phyloP scores from a whole-genome alignment of 2,888 invertebrate species.

The Drosophila barbarae region DNA sequence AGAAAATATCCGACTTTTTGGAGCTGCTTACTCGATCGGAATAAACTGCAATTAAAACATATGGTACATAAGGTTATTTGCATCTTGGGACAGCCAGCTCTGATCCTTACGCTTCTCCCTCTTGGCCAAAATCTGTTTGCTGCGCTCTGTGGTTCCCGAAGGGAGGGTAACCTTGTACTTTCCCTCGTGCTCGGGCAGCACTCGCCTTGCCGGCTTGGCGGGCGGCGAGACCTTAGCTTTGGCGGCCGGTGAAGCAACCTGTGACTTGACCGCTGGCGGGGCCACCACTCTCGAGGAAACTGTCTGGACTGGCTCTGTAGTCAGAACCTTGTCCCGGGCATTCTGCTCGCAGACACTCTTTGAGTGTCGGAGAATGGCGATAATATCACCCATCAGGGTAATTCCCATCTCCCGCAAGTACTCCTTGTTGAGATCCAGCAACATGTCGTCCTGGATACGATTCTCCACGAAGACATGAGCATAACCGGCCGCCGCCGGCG shows the following conservation, averaged over 20 bases:
- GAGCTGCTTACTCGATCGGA: slow-evolving; percentile 73
- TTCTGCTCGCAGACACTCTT: slow-evolving; percentile 83
- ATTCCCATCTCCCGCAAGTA: slow-evolving; percentile 94
- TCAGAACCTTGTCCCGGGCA: slow-evolving; percentile 82
- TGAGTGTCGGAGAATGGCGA: slow-evolving; percentile 85
- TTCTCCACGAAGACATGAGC: slow-evolving; percentile 93
- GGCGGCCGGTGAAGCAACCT: background rate
- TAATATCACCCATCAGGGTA: slow-evolving; percentile 85
- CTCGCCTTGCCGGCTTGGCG: slow-evolving; percentile 76
- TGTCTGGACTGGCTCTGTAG: slow-evolving; percentile 81
- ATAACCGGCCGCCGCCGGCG: slow-evolving; percentile 87
- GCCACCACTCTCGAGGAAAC: slow-evolving; percentile 62
- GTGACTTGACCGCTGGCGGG: slow-evolving; percentile 42
- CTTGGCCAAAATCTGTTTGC: slow-evolving; percentile 80
- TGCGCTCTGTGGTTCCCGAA: slow-evolving; percentile 80
- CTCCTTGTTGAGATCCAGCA: slow-evolving; percentile 91
- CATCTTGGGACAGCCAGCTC: background rate
- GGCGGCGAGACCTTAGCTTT: slow-evolving; percentile 53
- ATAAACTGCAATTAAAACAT: slow-evolving; percentile 63
- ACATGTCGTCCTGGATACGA: slow-evolving; percentile 91
- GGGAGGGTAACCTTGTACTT: slow-evolving; percentile 82
- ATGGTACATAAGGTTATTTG: background rate
- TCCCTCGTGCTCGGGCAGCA: slow-evolving; percentile 82
- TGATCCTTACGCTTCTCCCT: slow-evolving; percentile 74
- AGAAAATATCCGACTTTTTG: slow-evolving; percentile 72